These are phyloP conservation scores for Lordiphosa clarofinis DNA, from an alignment of 1,140 invertebrate genomes.

Conservation along the genomic window DNA sequence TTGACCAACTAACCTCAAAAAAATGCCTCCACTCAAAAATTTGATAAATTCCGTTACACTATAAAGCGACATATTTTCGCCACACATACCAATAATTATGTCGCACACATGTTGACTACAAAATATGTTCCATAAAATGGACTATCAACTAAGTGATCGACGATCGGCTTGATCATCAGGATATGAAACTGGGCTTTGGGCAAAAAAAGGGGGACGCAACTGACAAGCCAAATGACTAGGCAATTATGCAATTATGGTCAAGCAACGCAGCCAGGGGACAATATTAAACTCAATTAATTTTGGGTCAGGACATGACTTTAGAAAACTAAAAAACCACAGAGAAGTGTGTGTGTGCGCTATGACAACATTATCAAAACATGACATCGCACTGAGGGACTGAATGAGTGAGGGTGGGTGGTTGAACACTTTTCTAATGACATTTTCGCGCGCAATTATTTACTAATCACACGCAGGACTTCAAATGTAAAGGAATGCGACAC, in stretches of 20 bases:
- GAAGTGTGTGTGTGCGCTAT: slow-evolving; percentile 21
- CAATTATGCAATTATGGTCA: slow-evolving; percentile 72
- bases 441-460: slow-evolving; percentile 66
- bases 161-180: slow-evolving; percentile 1
- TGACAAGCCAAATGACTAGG: slow-evolving; percentile 64
- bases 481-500: slow-evolving; percentile 51
- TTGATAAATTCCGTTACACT: slow-evolving; percentile 59
- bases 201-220: slow-evolving; percentile 32
- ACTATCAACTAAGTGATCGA: slow-evolving; percentile 67
- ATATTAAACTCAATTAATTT: slow-evolving; percentile 63
- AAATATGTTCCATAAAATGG: slow-evolving; percentile 70
- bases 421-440: slow-evolving; percentile 70
- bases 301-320: slow-evolving; percentile 32
- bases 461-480: slow-evolving; percentile 56
- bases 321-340: slow-evolving; percentile 13
- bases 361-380: slow-evolving; percentile 60
- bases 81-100: slow-evolving; percentile 66
- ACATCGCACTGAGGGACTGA: slow-evolving; percentile 11
- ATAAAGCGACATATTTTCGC: slow-evolving; percentile 33
- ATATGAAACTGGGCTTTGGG: neutral
- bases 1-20: slow-evolving; percentile 15
- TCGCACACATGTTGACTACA: slow-evolving; percentile 57
- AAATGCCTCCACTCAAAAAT: slow-evolving; percentile 7
- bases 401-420: slow-evolving; percentile 11
- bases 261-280: slow-evolving; percentile 27